phyloP scores from a whole-genome alignment of 2,797 vertebrate species.

The Poliocrania exsul region DNA sequence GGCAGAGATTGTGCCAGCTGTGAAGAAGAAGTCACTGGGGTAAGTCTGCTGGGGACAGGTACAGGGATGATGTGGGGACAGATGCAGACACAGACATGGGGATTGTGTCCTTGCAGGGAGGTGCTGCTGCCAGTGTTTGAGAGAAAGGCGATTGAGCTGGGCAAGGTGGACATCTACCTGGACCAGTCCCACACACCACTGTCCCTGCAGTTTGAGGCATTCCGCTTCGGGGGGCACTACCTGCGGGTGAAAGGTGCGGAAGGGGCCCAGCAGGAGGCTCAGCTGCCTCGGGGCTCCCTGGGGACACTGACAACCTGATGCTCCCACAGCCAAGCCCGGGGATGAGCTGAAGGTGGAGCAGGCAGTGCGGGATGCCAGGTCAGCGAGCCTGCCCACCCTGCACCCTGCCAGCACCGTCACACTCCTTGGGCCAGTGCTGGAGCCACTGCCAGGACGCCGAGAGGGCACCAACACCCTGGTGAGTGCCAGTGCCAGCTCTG shows the following conservation, averaged over 20 bases:
- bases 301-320: not conserved
- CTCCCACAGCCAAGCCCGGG: conserved; percentile 83
- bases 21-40: conserved; percentile 94
- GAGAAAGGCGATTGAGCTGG: conserved; percentile 87
- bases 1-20: conserved; percentile 91
- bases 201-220: conserved; percentile 92
- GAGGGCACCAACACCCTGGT: conserved; percentile 75
- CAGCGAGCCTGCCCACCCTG: conserved; percentile 88
- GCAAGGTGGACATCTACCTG: conserved; percentile 89
- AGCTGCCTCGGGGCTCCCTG: fast-evolving
- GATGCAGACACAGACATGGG: fast-evolving
- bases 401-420: conserved; percentile 75
- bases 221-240: conserved; percentile 92
- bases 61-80: fast-evolving
- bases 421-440: conserved; percentile 73
- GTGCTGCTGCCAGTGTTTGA: conserved; percentile 91
- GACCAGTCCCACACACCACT: conserved; percentile 97
- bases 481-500: not conserved
- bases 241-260: conserved; percentile 92
- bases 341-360: conserved; percentile 92
- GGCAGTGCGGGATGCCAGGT: conserved; percentile 84
- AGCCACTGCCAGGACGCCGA: conserved; percentile 21
- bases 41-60: conserved; percentile 45
- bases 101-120: conserved; percentile 77
- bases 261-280: fast-evolving